Evolutionary conservation across 2,113 vertebrate genomes (phyloP).

Genomic region (Tachuris rubrigastra): DNA sequence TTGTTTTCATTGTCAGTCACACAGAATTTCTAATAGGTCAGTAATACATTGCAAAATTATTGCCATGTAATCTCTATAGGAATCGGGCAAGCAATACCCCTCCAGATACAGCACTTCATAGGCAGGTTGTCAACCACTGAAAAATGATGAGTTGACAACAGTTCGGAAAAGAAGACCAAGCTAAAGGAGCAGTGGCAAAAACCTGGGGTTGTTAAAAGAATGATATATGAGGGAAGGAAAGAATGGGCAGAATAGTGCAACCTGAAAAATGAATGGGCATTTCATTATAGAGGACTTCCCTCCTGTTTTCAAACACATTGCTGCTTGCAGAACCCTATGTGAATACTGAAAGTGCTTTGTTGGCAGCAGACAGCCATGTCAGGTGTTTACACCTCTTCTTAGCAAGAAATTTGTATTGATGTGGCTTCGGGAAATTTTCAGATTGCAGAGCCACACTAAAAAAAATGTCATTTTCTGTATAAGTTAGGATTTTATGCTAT

Average conservation of each 20-base stretch:
- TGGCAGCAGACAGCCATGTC: slow-evolving; percentile 53
- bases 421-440: slow-evolving; percentile 62
- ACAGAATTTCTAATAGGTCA: neutral
- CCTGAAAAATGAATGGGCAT: slow-evolving; percentile 54
- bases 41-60: neutral
- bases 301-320: slow-evolving; percentile 1
- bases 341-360: slow-evolving; percentile 19
- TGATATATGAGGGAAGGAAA: slow-evolving; percentile 41
- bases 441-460: slow-evolving; percentile 71
- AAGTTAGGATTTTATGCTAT: slow-evolving; percentile 71
- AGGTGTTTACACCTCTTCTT: slow-evolving; percentile 44
- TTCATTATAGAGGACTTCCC: slow-evolving; percentile 36
- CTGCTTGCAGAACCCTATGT: neutral
- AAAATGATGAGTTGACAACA: slow-evolving; percentile 49
- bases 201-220: slow-evolving; percentile 45
- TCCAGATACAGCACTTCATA: neutral
- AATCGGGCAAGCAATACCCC: neutral
- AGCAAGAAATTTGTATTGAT: slow-evolving; percentile 59
- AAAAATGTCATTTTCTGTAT: slow-evolving; percentile 79
- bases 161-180: slow-evolving; percentile 44
- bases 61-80: neutral
- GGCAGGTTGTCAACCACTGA: slow-evolving; percentile 19
- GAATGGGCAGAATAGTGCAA: slow-evolving; percentile 25
- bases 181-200: slow-evolving; percentile 57
- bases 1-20: neutral